Evolutionary conservation across 2,113 vertebrate genomes (phyloP).

Genomic region (Corynorhinus townsendii): DNA sequence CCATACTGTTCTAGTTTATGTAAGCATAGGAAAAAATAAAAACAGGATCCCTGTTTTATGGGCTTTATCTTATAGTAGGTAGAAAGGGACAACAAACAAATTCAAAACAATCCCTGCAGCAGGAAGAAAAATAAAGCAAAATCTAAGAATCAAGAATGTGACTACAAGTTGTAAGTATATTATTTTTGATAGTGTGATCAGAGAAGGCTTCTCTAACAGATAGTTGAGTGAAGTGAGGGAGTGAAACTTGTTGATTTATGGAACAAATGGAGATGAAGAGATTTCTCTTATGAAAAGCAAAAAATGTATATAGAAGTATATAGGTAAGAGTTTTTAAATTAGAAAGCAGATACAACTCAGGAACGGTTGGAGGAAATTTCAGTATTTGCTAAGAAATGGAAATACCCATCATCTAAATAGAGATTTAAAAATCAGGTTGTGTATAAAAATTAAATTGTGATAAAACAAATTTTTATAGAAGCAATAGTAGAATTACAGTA

Average conservation of each 20-base stretch:
- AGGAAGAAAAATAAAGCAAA: neutral
- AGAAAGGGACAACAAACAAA: neutral
- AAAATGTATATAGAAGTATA: neutral
- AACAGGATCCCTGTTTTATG: neutral
- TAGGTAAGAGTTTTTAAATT: neutral
- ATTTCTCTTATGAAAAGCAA: neutral
- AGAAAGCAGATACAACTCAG: conserved; percentile 13
- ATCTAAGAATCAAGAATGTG: neutral
- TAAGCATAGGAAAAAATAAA: neutral
- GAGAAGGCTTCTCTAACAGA: neutral
- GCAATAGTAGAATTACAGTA: neutral
- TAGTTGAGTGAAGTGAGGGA: neutral
- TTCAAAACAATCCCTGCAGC: neutral
- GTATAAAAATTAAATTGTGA: neutral
- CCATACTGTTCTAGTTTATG: neutral
- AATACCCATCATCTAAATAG: neutral
- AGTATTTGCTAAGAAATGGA: neutral
- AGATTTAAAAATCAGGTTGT: neutral
- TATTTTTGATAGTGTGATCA: neutral
- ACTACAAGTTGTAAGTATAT: neutral
- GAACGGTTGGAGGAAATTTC: neutral
- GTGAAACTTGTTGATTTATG: neutral
- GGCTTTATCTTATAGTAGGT: neutral
- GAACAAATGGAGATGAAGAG: neutral
- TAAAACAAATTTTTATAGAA: neutral